These are phyloP conservation scores for Aleiodes alternator DNA, from an alignment of 2,888 invertebrate genomes.

Conservation along the genomic window DNA sequence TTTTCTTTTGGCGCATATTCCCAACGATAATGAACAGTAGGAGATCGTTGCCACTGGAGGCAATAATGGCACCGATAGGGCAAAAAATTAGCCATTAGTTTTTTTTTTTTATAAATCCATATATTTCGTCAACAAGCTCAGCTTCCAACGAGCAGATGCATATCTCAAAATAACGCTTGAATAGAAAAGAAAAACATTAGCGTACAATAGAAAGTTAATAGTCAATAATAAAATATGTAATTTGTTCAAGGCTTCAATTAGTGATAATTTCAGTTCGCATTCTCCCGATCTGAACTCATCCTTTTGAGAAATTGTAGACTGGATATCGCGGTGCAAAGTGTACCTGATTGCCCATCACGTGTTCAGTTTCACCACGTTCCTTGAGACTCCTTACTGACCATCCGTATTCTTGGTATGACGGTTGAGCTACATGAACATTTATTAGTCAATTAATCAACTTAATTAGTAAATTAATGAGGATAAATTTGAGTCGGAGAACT, in stretches of 20 bases:
- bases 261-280: not conserved
- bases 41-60: too few species aligned
- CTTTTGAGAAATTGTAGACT: constrained; percentile 68
- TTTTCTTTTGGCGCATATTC: too few species aligned
- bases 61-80: too few species aligned
- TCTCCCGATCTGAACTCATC: not conserved
- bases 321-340: constrained; percentile 73
- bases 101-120: not conserved
- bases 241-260: constrained; percentile 15
- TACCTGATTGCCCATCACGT: constrained; percentile 70
- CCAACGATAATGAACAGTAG: too few species aligned
- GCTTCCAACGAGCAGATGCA: constrained; percentile 9
- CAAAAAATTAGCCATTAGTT: too few species aligned
- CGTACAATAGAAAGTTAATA: constrained; percentile 1
- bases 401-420: constrained; percentile 81
- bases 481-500: constrained; percentile 14
- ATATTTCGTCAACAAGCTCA: constrained; percentile 16
- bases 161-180: constrained; percentile 27
- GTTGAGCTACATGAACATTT: constrained; percentile 77
- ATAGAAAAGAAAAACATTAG: constrained; percentile 1
- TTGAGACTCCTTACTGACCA: constrained; percentile 79
- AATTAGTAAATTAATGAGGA: constrained; percentile 7
- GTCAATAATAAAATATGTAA: constrained; percentile 9
- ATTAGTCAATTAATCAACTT: not conserved
- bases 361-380: constrained; percentile 80